These are phyloP conservation scores for Oreortyx pictus DNA, from an alignment of 2,797 vertebrate species.

Conservation along the genomic window DNA sequence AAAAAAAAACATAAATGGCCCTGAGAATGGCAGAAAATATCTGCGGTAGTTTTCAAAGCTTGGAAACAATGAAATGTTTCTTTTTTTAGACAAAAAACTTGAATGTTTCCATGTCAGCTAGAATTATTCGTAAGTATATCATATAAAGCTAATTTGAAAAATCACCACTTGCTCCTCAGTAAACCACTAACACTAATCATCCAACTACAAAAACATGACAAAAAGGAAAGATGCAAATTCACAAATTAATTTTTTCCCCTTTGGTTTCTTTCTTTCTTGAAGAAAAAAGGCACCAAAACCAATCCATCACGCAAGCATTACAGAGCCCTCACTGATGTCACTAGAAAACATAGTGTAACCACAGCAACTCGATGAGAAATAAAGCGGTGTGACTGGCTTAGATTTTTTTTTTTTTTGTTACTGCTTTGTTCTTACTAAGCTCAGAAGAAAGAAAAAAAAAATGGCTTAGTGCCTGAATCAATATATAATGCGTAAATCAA, in stretches of 20 bases:
- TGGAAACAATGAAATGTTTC: slow-evolving; percentile 47
- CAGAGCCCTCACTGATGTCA: slow-evolving; percentile 16
- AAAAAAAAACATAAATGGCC: not conserved
- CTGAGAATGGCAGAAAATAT: not conserved
- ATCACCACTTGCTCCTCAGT: slow-evolving; percentile 17
- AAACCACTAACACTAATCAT: slow-evolving; percentile 23
- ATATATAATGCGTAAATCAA: not conserved
- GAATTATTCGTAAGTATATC: not conserved
- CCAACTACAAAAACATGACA: not conserved
- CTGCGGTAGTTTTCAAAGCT: slow-evolving; percentile 22
- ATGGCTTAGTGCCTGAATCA: not conserved
- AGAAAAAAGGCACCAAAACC: not conserved
- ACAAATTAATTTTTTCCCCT: slow-evolving; percentile 23
- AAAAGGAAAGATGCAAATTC: slow-evolving; percentile 61
- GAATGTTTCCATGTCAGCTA: slow-evolving; percentile 26
- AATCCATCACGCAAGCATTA: not conserved
- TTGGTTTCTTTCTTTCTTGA: slow-evolving; percentile 8
- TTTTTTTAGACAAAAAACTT: slow-evolving; percentile 23
- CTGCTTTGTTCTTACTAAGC: not conserved
- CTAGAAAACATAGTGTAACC: slow-evolving; percentile 40
- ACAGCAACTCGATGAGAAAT: slow-evolving; percentile 24
- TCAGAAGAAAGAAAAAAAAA: not conserved
- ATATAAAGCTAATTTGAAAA: slow-evolving; percentile 4
- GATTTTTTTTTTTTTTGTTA: not conserved
- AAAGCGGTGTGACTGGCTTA: not conserved